A percentile compares a stretch with the other conserved stretches of the same genome.
phyloP scores from a whole-genome alignment of 2,888 invertebrate genomes.

The Cybosia mesomella region DNA sequence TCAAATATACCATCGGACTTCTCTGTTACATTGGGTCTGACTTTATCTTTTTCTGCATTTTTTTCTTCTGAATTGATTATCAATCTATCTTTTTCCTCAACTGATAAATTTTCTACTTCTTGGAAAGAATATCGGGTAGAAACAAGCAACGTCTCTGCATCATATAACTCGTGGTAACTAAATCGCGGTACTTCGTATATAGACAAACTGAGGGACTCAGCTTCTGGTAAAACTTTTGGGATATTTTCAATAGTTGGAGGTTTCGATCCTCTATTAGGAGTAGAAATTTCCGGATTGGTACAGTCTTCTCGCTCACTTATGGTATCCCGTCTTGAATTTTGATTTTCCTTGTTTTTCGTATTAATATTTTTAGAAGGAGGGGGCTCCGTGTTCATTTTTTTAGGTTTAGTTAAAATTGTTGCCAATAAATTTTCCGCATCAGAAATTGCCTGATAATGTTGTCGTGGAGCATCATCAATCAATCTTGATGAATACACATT shows the following conservation, averaged over 20 bases:
- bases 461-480: conserved; percentile 34
- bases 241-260: conserved; percentile 9
- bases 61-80: background rate
- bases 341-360: background rate
- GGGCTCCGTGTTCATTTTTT: conserved; percentile 43
- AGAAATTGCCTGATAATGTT: conserved; percentile 55
- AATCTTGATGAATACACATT: conserved; percentile 19
- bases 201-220: conserved; percentile 20
- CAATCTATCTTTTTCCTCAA: conserved; percentile 8
- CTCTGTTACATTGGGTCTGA: conserved; percentile 9
- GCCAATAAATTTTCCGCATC: conserved; percentile 61
- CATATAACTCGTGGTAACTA: conserved; percentile 64
- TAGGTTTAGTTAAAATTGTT: conserved; percentile 44
- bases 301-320: conserved; percentile 13
- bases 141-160: conserved; percentile 65
- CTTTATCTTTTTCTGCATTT: conserved; percentile 1
- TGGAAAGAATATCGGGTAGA: conserved; percentile 23
- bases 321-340: conserved; percentile 9
- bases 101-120: conserved; percentile 13
- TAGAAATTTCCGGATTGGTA: conserved; percentile 20
- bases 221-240: conserved; percentile 22
- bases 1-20: conserved; percentile 38
- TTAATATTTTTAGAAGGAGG: conserved; percentile 19
- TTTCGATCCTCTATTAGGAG: conserved; percentile 24
- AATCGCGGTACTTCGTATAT: conserved; percentile 61